Base-by-base conservation (phyloP, 2,888 invertebrate species). In the Tortrix viridana region DNA sequence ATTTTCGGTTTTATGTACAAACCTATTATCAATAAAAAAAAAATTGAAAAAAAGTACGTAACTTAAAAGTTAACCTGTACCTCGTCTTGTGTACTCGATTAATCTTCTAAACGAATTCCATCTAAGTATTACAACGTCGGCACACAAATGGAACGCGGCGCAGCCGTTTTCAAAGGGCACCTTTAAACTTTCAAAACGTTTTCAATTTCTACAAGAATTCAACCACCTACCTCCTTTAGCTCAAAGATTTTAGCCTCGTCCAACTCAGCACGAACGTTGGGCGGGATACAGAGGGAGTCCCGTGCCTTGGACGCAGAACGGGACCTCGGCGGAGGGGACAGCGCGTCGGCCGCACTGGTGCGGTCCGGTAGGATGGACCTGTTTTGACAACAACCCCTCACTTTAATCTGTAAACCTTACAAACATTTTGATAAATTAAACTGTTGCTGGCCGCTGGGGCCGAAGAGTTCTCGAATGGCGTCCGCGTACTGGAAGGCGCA, bases 161-260 rank as follows among this genome's bases (percentile, higher is more conserved):
- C 26, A 26, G 26, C 26, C 4, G 26, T 6, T 26, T 26, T 26
- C n/a, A 41, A 41, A 41, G n/a, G 0, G n/a, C 14, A 0, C 16
- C 41, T 14, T 41, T n/a, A 41, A n/a, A 41, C n/a, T n/a, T 38
- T n/a, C n/a, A n/a, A 41, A 41, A 41, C 5, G 16, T 16, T n/a
- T 16, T 41, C 16, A 16, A 14, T 16, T 16, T 1, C 5, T n/a
- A 41, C 2, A 41, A n/a, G 14, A 38, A 9, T 32, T 16, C 41
- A 37, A 14, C 19, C 66, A 59, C 68, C 44, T 84, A 94, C 94
- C 93, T 95, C 94, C 82, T 94, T 94, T n/a, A 95, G 79, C 75
- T 95, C 95, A 62, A 93, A 93, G 68, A 95, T 81, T 80, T 94
- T 94, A 66, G 82, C 85, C 72, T 94, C 93, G 70, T 94, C 94